Evolutionary conservation across 2,888 invertebrate genomes (phyloP).

Genomic region (Coleophora flavipennella): DNA sequence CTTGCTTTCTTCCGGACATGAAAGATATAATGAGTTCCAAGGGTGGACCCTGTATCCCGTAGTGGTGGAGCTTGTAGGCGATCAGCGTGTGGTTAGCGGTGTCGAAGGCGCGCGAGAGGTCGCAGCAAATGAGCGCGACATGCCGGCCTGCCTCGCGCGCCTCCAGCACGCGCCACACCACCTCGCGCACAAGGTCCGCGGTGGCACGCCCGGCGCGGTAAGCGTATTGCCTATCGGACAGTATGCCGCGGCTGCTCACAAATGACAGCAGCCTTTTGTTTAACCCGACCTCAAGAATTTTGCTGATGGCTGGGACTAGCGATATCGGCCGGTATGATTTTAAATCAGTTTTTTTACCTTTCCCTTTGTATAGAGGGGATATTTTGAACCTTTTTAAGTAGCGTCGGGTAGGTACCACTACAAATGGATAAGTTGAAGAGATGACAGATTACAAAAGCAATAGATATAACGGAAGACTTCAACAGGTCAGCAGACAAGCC

Average conservation of each 20-base stretch:
- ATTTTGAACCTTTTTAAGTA: neutral
- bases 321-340: constrained; percentile 2
- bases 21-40: no score
- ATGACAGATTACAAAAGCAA: neutral
- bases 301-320: neutral
- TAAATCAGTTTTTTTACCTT: neutral
- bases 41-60: no score
- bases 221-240: constrained; percentile 1
- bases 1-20: no score
- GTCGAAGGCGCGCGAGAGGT: no score
- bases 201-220: constrained; percentile 1
- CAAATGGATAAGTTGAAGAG: neutral
- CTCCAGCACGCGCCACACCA: constrained; percentile 3
- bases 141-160: constrained; percentile 1
- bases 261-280: neutral
- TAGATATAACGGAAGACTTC: neutral
- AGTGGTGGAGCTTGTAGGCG: no score
- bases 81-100: constrained; percentile 1
- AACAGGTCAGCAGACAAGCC: neutral
- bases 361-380: neutral
- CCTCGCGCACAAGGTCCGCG: constrained; percentile 3
- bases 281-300: constrained; percentile 1
- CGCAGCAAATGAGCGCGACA: constrained; percentile 2
- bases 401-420: neutral
- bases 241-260: neutral